Conservation (phyloP, 2,113 vertebrate species). For the Tyrannus savana region DNA sequence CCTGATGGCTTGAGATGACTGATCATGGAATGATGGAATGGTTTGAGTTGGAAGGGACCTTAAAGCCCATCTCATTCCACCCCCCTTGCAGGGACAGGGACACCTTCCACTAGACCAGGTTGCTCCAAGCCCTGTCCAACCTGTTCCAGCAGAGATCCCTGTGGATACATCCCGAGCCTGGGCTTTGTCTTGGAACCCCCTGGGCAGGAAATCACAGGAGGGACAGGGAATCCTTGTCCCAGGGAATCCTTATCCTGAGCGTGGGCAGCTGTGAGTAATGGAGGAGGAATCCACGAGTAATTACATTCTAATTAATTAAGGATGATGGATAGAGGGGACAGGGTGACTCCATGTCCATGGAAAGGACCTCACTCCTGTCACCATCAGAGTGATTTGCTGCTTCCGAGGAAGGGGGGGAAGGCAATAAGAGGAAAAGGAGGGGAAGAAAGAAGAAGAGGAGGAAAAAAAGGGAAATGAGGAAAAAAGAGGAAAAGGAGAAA, state of each 20-base stretch:
- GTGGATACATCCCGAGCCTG: accelerated
- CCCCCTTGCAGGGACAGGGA: not conserved
- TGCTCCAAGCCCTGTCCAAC: not conserved
- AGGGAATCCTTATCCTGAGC: not conserved
- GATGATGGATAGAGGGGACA: conserved; percentile 67
- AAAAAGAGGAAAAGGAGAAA: not conserved
- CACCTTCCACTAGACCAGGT: not conserved
- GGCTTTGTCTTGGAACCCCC: not conserved
- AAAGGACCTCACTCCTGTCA: conserved; percentile 37
- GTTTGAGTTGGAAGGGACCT: not conserved
- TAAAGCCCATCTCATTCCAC: not conserved
- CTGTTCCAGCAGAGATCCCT: accelerated
- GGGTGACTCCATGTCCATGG: not conserved
- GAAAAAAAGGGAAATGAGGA: not conserved
- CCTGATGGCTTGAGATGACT: accelerated
- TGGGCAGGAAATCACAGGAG: not conserved
- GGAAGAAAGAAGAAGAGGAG: not conserved
- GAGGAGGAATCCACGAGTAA: conserved; percentile 70
- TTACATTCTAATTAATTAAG: conserved; percentile 75
- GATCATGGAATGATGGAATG: not conserved
- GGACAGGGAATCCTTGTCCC: not conserved
- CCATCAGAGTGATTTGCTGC: conserved; percentile 46
- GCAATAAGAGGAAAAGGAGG: not conserved
- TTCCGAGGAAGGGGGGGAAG: not conserved
- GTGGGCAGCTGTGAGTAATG: conserved; percentile 34